These are phyloP conservation scores for Alectoris magna DNA, from an alignment of 2,797 vertebrate genomes.

Conservation along the genomic window DNA sequence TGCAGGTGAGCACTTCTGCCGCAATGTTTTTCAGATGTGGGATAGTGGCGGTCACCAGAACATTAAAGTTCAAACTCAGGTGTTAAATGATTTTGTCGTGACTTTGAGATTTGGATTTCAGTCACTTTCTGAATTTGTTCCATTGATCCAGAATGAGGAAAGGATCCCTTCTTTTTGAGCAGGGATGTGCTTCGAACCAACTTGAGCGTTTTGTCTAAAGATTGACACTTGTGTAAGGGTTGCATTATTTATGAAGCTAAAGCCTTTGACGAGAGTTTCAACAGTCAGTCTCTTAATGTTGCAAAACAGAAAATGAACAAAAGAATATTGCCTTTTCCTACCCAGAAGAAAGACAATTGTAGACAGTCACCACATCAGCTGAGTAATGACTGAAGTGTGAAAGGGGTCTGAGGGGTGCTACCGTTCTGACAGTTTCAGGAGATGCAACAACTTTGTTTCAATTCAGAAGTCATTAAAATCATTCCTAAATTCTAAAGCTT, in stretches of 20 bases:
- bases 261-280: background rate
- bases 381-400: background rate
- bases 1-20: background rate
- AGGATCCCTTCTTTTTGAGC: background rate
- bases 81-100: background rate
- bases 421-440: conserved; percentile 18
- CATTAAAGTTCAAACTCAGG: background rate
- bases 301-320: background rate
- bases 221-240: background rate
- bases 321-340: conserved; percentile 9
- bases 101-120: conserved; percentile 4
- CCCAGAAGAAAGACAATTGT: background rate
- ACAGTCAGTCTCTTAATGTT: background rate
- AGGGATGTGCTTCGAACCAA: background rate
- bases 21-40: background rate
- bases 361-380: background rate
- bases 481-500: conserved; percentile 30
- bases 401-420: background rate
- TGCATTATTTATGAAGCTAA: conserved; percentile 6
- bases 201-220: background rate
- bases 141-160: background rate
- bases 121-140: background rate
- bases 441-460: background rate
- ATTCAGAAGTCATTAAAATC: conserved; percentile 54
- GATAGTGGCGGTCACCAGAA: background rate